Evolutionary conservation across 64 coral and sea anemone species (phyloP).

Genomic region (Montipora capricornis): DNA sequence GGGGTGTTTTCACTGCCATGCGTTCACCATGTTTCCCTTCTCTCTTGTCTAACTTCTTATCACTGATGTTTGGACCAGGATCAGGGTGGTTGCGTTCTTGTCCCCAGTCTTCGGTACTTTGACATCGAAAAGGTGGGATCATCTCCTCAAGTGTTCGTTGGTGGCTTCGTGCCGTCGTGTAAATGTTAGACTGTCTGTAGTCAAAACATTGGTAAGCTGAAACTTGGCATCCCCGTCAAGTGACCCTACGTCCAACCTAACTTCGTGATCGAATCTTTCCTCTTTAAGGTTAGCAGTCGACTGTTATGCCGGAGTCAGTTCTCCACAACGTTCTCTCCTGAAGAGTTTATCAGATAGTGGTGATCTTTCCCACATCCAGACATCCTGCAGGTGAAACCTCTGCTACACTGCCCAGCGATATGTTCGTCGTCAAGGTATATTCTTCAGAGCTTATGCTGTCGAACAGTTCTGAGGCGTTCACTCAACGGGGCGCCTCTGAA

Average conservation of each 20-base stretch:
- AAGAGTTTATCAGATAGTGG: slow-evolving; percentile 70
- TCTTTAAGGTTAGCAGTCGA: slow-evolving; percentile 8
- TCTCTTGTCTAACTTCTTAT: background rate
- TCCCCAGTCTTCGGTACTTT: background rate
- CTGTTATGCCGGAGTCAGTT: background rate
- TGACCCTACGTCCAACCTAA: slow-evolving; percentile 64
- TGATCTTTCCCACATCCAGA: slow-evolving; percentile 66
- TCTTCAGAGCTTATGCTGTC: slow-evolving; percentile 67
- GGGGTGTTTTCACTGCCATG: too few relatives aligned
- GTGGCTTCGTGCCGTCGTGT: background rate
- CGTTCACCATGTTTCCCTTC: background rate
- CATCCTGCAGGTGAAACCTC: slow-evolving; percentile 63
- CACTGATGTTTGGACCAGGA: background rate
- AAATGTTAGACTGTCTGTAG: slow-evolving; percentile 31
- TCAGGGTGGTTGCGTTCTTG: background rate
- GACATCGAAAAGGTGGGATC: background rate
- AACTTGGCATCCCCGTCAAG: slow-evolving; percentile 53
- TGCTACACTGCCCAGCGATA: slow-evolving; percentile 56
- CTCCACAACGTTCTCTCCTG: background rate
- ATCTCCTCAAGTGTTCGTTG: background rate
- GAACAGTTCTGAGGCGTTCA: slow-evolving; percentile 54
- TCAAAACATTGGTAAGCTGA: slow-evolving; percentile 51
- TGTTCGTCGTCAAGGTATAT: slow-evolving; percentile 62
- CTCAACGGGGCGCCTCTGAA: slow-evolving; percentile 49
- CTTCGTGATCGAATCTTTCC: background rate